Conservation (phyloP, 2,797 vertebrate species). For the Pelobates cultripes region DNA sequence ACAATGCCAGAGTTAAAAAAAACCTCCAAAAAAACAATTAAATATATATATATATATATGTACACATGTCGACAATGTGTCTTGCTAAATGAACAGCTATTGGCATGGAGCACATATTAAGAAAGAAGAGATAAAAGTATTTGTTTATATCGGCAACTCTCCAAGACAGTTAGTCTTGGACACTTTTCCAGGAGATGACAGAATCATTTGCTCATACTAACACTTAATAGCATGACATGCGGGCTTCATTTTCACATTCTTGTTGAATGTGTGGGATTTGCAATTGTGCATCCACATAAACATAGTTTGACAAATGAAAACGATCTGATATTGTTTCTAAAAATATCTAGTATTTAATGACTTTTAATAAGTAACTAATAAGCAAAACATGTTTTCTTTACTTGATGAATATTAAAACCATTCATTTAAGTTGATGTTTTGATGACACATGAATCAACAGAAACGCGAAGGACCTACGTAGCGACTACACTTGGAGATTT, state of each 20-base stretch:
- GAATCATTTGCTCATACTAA: slow-evolving; percentile 13
- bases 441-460: too few relatives aligned
- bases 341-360: too few relatives aligned
- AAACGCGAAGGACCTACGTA: too few relatives aligned
- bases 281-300: background rate
- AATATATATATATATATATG: background rate
- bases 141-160: slow-evolving; percentile 43
- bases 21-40: slow-evolving; percentile 7
- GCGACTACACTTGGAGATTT: too few relatives aligned
- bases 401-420: too few relatives aligned
- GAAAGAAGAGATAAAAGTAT: slow-evolving; percentile 43
- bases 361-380: too few relatives aligned
- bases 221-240: background rate
- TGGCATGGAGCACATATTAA: slow-evolving; percentile 45
- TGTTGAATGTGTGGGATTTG: background rate
- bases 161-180: slow-evolving; percentile 23
- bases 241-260: slow-evolving; percentile 14
- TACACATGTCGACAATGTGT: slow-evolving; percentile 34
- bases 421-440: too few relatives aligned
- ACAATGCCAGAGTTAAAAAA: slow-evolving; percentile 47
- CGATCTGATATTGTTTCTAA: too few relatives aligned
- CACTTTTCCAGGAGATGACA: slow-evolving; percentile 12
- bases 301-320: background rate
- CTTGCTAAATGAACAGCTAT: slow-evolving; percentile 46
- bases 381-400: too few relatives aligned